Base-by-base conservation (phyloP, 92 coral and sea anemone genomes). In the Porites rus region DNA sequence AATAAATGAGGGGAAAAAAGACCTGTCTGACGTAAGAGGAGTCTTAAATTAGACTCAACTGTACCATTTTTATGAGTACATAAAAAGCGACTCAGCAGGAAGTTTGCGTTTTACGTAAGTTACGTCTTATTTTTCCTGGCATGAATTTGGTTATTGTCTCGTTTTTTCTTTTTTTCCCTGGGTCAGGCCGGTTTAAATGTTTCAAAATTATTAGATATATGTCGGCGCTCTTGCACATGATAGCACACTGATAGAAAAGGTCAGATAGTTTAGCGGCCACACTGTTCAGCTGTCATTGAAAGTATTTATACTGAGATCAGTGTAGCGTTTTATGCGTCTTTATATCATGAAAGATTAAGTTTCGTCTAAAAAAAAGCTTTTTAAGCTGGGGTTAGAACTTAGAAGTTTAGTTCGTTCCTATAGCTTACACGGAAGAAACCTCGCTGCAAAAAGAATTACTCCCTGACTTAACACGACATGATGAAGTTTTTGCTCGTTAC, bases 311-410 rank as follows among this genome's bases (percentile, higher is more conserved):
- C 46, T 3, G 5, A 38, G 46, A 38, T 38, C 46, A 38, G 46
- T 56, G 16, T 56, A 10, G 61, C 61, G 61, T 38, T 38, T 38
- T 38, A 38, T 56, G 17, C 61, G 61, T 56, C 13, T 31, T 70
- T 16, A 70, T 9, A 9, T 70, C 58, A 53, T 12, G 12, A 58
- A 9, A 20, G 66, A 75, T 79, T 52, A 79, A 18, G 51, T 79
- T 79, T 65, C 84, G 64, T 79, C 73, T 51, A 62, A 59, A 79
- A 61, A 65, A 69, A 11, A 16, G 46, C 76, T 80, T 68, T 80
- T 80, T 69, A 80, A 80, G 7, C 16, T 65, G 9, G 4, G 31
- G 64, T 53, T 18, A 0, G 11, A 69, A 17, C 11, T 8, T n/a
- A 16, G 28, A 68, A 18, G 10, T 24, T 1, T 67, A 60, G 46